Evolutionary conservation across 2,888 invertebrate genomes (phyloP).

Genomic region (Metalampra italica): DNA sequence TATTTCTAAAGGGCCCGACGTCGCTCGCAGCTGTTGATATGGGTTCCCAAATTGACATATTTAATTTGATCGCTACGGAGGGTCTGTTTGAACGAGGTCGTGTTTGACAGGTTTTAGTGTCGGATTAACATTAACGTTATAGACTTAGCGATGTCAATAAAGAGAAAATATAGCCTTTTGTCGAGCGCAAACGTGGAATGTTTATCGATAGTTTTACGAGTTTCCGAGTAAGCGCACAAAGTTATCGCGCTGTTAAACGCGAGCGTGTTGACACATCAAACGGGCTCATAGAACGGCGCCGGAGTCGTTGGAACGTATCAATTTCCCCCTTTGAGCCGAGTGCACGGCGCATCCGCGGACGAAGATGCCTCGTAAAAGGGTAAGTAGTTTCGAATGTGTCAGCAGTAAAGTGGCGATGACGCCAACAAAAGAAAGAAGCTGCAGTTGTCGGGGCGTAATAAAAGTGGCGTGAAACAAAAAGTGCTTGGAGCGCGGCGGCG

Average conservation of each 20-base stretch:
- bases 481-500: constrained; percentile 26
- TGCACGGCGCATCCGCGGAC: constrained; percentile 42
- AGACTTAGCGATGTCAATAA: constrained; percentile 64
- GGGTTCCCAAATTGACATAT: constrained; percentile 78
- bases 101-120: constrained; percentile 77
- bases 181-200: constrained; percentile 18
- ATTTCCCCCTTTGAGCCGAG: constrained; percentile 65
- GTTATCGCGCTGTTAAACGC: constrained; percentile 12
- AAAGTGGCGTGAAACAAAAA: constrained; percentile 74
- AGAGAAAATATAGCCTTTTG: constrained; percentile 41
- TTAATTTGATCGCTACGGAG: constrained; percentile 77
- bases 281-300: constrained; percentile 39
- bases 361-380: constrained; percentile 66
- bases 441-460: constrained; percentile 63
- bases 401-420: constrained; percentile 61
- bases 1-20: constrained; percentile 77
- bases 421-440: constrained; percentile 45
- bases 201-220: constrained; percentile 37
- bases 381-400: constrained; percentile 71
- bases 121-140: constrained; percentile 72
- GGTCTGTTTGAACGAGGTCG: constrained; percentile 54
- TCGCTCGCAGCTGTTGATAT: constrained; percentile 78
- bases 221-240: constrained; percentile 25
- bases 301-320: constrained; percentile 47
- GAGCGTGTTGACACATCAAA: constrained; percentile 60